These are phyloP conservation scores for Spodoptera litura DNA, from an alignment of 1,140 invertebrate species.

Conservation along the genomic window DNA sequence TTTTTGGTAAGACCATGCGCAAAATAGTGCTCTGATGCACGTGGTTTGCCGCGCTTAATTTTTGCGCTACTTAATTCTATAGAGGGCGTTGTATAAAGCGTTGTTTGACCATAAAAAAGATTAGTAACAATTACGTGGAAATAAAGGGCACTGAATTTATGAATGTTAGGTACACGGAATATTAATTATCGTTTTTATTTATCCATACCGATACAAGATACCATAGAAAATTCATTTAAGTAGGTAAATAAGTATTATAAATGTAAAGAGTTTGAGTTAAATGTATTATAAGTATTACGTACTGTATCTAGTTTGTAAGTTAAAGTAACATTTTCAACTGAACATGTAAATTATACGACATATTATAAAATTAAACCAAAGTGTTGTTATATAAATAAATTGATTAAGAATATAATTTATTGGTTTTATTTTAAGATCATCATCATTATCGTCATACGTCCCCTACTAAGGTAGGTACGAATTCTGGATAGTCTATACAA, in stretches of 20 bases:
- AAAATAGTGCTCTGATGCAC: no score
- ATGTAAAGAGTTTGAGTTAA: slow-evolving; percentile 36
- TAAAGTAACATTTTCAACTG: slow-evolving; percentile 23
- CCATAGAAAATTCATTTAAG: slow-evolving; percentile 1
- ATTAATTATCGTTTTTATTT: background rate
- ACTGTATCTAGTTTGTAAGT: slow-evolving; percentile 11
- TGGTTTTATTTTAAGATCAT: background rate
- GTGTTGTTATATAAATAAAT: slow-evolving; percentile 64
- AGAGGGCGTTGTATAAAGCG: no score
- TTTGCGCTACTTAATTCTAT: no score
- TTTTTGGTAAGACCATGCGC: no score
- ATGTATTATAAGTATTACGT: slow-evolving; percentile 20
- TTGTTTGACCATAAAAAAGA: no score
- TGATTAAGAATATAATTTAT: slow-evolving; percentile 59
- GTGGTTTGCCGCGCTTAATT: no score
- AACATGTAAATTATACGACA: slow-evolving; percentile 69
- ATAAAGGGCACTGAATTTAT: slow-evolving; percentile 18
- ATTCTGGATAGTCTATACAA: no score
- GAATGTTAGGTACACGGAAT: background rate
- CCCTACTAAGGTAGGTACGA: no score
- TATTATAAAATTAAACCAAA: slow-evolving; percentile 79
- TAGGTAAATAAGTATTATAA: slow-evolving; percentile 29
- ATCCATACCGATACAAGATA: background rate
- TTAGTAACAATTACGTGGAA: background rate
- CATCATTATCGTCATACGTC: no score